Base-by-base conservation (phyloP, 2,797 vertebrate genomes). In the Falco columbarius region DNA sequence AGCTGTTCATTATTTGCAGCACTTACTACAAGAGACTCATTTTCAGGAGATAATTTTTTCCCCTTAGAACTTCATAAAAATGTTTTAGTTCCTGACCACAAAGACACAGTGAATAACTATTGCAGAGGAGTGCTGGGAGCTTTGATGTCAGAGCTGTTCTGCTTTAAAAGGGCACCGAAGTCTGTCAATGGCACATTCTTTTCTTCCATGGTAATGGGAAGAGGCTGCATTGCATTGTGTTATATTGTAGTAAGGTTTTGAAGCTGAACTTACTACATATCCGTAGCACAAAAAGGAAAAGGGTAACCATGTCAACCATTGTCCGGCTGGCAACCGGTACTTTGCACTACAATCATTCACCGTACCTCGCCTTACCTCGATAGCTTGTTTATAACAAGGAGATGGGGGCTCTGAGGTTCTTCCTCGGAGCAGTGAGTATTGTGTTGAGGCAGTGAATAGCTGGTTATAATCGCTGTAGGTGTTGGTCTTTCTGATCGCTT, bases 1-100 rank as follows among this genome's bases (percentile, higher is more conserved):
- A 54, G 94, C 89, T 81, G 88, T 71, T 97, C 95, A 6, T 93
- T 93, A 89, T 86, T 89, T 79, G 79, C 92, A 72, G 92, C 90
- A 27, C 90, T 96, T 65, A 42, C 82, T 92, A 82, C 75, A 58
- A 72, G 68, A 77, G 42, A 14, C 90, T 96, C 93, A 52, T 91
- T 90, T 81, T 47, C 85, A 80, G 82, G 72, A 96, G 92, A 86
- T 91, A 71, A 83, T 96, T 95, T 95, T 82, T 83, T 52, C 63
- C 63, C 70, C n/a, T 91, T 74, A 91, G 79, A 94, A 95, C 90
- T 91, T 89, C 88, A 83, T 90, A 71, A 81, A 94, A 81, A 54
- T 21, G 40, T 61, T 88, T 90, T 20, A 38, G 34, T 52, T 67
- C 52, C 91, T 77, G 84, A 40, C 93, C 91, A 76, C 91, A 70